A percentile compares a stretch with the other conserved stretches of the same genome.
Evolutionary conservation across 2,888 invertebrate species (phyloP).

Genomic region (Flexamia atlantica): DNA sequence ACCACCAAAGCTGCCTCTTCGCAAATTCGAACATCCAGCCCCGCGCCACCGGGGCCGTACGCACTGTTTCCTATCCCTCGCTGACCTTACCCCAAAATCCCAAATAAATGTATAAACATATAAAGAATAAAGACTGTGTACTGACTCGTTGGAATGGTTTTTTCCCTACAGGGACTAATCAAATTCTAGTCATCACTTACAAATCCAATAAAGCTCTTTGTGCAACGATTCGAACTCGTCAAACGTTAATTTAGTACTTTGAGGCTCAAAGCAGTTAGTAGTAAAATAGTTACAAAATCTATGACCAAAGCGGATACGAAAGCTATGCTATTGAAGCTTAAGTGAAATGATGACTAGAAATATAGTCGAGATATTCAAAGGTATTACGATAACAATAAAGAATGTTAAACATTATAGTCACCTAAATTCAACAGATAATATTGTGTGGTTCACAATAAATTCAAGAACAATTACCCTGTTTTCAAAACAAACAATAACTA

Average conservation of each 20-base stretch:
- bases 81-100: constrained; percentile 33
- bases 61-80: constrained; percentile 1
- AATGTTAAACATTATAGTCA: constrained; percentile 22
- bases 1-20: constrained; percentile 66
- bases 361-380: not conserved
- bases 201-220: not conserved
- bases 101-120: constrained; percentile 46
- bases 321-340: not conserved
- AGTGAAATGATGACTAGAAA: constrained; percentile 51
- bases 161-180: constrained; percentile 39
- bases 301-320: not conserved
- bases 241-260: not conserved
- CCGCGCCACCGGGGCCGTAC: constrained; percentile 60
- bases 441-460: not conserved
- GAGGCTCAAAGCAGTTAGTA: not conserved
- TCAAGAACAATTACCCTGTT: not conserved
- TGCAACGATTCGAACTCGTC: not conserved
- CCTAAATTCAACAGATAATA: not conserved
- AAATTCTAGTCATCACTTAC: constrained; percentile 48
- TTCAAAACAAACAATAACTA: not conserved
- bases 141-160: constrained; percentile 50
- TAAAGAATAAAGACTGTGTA: constrained; percentile 49
- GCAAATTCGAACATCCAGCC: constrained; percentile 62
- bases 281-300: constrained; percentile 23
- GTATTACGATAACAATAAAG: constrained; percentile 9